Conservation (phyloP, 1,140 invertebrate genomes). For the Ganaspis sp. region DNA sequence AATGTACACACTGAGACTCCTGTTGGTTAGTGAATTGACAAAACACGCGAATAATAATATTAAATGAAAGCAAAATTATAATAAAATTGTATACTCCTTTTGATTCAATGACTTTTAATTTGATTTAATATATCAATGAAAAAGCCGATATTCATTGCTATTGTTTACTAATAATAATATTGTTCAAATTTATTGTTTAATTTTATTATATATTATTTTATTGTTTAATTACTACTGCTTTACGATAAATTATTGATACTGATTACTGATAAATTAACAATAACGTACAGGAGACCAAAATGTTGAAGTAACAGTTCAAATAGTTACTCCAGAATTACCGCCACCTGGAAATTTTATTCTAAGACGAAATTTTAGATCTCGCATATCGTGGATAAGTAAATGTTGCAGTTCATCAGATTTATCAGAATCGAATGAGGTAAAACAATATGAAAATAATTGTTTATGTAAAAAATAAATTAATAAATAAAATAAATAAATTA, state of each 20-base stretch:
- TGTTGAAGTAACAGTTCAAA: not conserved
- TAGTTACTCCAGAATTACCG: not conserved
- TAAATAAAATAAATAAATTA: not conserved
- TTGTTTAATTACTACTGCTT: too few relatives aligned
- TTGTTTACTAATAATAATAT: too few relatives aligned
- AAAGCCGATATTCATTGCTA: too few relatives aligned
- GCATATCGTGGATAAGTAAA: conserved; percentile 33
- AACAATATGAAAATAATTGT: too few relatives aligned
- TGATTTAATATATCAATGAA: too few relatives aligned
- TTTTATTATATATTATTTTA: too few relatives aligned
- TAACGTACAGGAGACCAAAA: not conserved
- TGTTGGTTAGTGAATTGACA: not conserved
- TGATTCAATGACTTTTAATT: too few relatives aligned
- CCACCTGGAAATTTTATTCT: not conserved
- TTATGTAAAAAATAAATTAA: too few relatives aligned
- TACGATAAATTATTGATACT: too few relatives aligned
- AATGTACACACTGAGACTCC: not conserved
- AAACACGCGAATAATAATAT: not conserved
- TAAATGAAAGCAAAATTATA: too few relatives aligned
- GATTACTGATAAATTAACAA: not conserved
- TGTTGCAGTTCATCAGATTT: conserved; percentile 37
- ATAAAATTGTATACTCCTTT: too few relatives aligned
- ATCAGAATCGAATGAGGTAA: conserved; percentile 39
- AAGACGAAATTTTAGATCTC: not conserved
- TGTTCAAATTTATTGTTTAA: too few relatives aligned